Conservation (phyloP, 2,888 invertebrate species). For the Belgica antarctica region DNA sequence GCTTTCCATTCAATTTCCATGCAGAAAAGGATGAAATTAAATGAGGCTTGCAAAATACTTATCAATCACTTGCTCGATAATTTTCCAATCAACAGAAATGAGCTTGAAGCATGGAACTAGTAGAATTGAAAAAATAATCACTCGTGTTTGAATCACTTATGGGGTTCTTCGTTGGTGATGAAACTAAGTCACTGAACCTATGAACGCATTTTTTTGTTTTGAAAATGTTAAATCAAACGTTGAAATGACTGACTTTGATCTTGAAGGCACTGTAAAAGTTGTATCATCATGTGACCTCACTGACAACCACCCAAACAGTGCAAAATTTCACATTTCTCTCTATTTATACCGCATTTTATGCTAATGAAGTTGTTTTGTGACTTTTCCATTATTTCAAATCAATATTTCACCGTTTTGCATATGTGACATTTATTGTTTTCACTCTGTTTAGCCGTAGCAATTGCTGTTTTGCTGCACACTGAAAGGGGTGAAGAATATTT, state of each 20-base stretch:
- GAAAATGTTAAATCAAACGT: too few relatives aligned
- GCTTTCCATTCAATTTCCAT: too few relatives aligned
- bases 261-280: too few relatives aligned
- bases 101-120: neutral
- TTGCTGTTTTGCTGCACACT: neutral
- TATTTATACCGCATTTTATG: constrained; percentile 32
- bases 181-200: too few relatives aligned
- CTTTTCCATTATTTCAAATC: too few relatives aligned
- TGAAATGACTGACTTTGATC: too few relatives aligned
- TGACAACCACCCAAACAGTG: too few relatives aligned
- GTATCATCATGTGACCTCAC: too few relatives aligned
- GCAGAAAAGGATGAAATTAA: neutral
- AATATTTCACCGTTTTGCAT: constrained; percentile 26
- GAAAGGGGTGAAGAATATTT: constrained; percentile 20
- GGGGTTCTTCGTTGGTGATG: neutral
- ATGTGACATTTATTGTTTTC: constrained; percentile 28
- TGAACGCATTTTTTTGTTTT: too few relatives aligned
- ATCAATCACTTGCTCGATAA: constrained; percentile 14
- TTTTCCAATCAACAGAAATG: neutral
- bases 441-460: neutral
- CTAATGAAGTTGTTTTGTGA: constrained; percentile 33
- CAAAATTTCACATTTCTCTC: neutral
- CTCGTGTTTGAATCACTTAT: neutral
- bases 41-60: constrained; percentile 26
- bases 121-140: neutral